Evolutionary conservation across 2,797 vertebrate genomes (phyloP).

Genomic region (Garrulus glandarius): DNA sequence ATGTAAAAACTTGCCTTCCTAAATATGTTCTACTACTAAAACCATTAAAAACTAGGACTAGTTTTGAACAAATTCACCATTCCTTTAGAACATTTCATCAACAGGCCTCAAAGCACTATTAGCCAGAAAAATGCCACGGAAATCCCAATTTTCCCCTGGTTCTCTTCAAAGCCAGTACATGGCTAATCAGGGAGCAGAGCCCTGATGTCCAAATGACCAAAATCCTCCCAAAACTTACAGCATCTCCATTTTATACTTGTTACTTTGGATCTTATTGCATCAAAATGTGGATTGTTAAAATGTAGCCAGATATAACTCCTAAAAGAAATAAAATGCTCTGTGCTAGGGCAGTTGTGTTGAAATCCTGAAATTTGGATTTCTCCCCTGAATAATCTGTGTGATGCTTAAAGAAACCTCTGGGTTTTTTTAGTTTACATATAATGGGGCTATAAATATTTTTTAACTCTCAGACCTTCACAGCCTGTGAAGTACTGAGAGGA

Average conservation of each 20-base stretch:
- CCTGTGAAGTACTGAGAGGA: neutral
- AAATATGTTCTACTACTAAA: neutral
- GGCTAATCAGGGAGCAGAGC: neutral
- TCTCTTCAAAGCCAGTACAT: neutral
- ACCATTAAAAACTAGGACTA: neutral
- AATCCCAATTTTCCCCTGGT: fast-evolving
- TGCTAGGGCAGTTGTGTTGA: neutral
- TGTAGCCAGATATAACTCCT: neutral
- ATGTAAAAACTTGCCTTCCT: neutral
- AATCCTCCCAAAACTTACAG: neutral
- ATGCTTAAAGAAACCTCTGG: neutral
- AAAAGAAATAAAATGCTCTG: neutral
- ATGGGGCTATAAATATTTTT: neutral
- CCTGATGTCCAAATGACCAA: neutral
- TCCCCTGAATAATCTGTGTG: neutral
- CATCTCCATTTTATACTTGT: neutral
- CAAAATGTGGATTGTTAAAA: neutral
- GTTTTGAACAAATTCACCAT: neutral
- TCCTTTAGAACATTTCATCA: neutral
- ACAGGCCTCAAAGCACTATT: neutral
- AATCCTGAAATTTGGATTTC: neutral
- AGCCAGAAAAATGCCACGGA: neutral
- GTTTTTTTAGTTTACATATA: neutral
- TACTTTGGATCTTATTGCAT: neutral
- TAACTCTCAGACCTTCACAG: neutral